A percentile compares a stretch with the other conserved stretches of the same genome.
These are phyloP conservation scores for Zoanthus sociatus DNA, from an alignment of 92 coral and sea anemone genomes.

Conservation along the genomic window DNA sequence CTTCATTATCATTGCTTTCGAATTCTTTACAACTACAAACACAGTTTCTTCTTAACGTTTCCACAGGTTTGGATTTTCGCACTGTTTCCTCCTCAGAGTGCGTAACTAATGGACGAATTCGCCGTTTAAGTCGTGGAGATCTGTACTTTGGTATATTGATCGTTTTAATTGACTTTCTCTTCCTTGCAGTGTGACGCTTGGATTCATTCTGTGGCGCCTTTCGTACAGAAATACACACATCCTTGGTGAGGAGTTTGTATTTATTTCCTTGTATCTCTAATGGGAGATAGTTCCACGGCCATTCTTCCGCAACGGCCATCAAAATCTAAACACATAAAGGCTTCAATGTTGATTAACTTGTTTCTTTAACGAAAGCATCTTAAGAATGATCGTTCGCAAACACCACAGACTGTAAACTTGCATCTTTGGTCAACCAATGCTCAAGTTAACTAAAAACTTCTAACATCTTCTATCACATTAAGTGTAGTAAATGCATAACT, in stretches of 20 bases:
- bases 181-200: slow-evolving; percentile 52
- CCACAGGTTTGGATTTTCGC: slow-evolving; percentile 40
- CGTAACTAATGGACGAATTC: background rate
- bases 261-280: slow-evolving; percentile 72
- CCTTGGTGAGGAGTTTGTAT: slow-evolving; percentile 46
- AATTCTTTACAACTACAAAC: slow-evolving; percentile 70
- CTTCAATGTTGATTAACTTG: background rate
- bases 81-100: slow-evolving; percentile 53
- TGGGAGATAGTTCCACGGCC: slow-evolving; percentile 69
- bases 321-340: background rate
- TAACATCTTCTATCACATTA: background rate
- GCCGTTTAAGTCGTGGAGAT: slow-evolving; percentile 28
- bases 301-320: background rate
- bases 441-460: background rate
- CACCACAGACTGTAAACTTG: background rate
- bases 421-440: background rate
- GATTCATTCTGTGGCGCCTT: slow-evolving; percentile 57
- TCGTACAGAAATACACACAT: slow-evolving; percentile 56
- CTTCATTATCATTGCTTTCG: background rate
- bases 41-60: slow-evolving; percentile 66
- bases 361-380: background rate
- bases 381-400: background rate
- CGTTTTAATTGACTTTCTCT: slow-evolving; percentile 24
- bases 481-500: background rate
- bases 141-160: slow-evolving; percentile 28